These are phyloP conservation scores for Omphaloscelis lunosa DNA, from an alignment of 2,888 invertebrate genomes.

Conservation along the genomic window DNA sequence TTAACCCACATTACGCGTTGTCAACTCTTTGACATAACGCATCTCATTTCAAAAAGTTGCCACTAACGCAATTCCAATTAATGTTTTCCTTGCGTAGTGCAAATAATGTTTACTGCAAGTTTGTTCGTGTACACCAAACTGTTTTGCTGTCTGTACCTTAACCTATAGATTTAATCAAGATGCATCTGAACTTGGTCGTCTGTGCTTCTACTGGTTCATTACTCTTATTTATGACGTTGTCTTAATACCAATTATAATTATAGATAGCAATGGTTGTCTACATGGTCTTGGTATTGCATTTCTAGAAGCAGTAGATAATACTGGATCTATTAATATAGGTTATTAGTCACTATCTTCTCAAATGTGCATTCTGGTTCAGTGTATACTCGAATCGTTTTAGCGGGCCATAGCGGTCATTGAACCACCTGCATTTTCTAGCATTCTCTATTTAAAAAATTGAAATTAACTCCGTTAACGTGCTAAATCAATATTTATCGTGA, in stretches of 20 bases:
- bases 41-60: neutral
- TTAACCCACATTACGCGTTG: neutral
- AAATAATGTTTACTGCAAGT: neutral
- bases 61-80: neutral
- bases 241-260: constrained; percentile 38
- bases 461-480: too few species aligned
- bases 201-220: constrained; percentile 13
- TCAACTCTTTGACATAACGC: neutral
- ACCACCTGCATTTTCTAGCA: too few species aligned
- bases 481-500: too few species aligned
- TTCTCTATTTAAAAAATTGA: too few species aligned
- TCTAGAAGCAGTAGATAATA: neutral
- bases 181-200: constrained; percentile 34
- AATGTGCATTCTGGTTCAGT: neutral
- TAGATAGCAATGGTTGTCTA: neutral
- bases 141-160: constrained; percentile 1
- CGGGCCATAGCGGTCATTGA: too few species aligned
- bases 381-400: too few species aligned
- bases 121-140: neutral
- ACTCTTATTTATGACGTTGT: constrained; percentile 9
- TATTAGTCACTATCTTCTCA: neutral
- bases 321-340: neutral
- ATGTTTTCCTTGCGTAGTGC: neutral
- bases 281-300: neutral
- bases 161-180: constrained; percentile 42